Evolutionary conservation across 2,797 vertebrate genomes (phyloP).

Genomic region (Luscinia luscinia): DNA sequence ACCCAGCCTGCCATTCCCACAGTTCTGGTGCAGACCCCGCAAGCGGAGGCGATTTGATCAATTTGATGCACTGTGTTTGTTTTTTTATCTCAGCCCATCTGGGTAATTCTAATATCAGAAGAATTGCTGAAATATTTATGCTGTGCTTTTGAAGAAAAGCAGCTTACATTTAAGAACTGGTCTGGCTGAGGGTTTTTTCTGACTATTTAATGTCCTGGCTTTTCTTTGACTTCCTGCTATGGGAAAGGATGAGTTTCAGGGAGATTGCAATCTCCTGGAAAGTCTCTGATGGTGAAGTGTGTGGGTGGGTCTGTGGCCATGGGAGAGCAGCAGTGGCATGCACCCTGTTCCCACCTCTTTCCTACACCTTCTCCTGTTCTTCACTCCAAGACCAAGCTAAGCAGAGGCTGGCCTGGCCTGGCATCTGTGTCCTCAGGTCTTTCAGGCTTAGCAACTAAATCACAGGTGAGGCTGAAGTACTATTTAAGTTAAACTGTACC

Average conservation of each 20-base stretch:
- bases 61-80: not conserved
- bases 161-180: not conserved
- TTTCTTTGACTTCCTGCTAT: not conserved
- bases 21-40: accelerated
- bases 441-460: not conserved
- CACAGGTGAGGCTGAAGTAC: not conserved
- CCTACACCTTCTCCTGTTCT: not conserved
- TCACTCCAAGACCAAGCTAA: not conserved
- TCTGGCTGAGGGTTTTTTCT: not conserved
- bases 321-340: accelerated
- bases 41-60: accelerated
- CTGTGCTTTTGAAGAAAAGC: not conserved
- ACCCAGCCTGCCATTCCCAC: accelerated
- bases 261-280: not conserved
- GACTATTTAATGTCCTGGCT: not conserved
- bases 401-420: not conserved
- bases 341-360: not conserved
- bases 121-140: conserved; percentile 2
- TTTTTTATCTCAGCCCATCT: not conserved
- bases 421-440: not conserved
- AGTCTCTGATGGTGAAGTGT: not conserved
- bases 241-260: not conserved
- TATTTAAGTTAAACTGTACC: not conserved
- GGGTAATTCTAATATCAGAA: not conserved
- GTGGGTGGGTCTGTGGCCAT: not conserved